A percentile compares a stretch with the other conserved stretches of the same genome.
These are phyloP conservation scores for Piscicola geometra DNA, from an alignment of 2,888 invertebrate species.

Conservation along the genomic window DNA sequence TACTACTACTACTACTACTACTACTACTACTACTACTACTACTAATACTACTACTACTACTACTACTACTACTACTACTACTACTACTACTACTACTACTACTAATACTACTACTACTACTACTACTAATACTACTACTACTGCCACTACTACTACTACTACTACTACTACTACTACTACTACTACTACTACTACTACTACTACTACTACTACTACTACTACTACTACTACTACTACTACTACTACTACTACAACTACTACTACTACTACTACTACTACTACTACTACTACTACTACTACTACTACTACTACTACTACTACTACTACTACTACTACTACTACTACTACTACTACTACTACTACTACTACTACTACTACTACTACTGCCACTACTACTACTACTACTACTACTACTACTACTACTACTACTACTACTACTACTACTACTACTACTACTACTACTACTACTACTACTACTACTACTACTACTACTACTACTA, in stretches of 20 bases:
- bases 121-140: too few relatives aligned
- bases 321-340: conserved; percentile 35
- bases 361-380: conserved; percentile 30
- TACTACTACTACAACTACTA: conserved; percentile 16
- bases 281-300: conserved; percentile 36
- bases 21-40: too few relatives aligned
- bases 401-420: not conserved
- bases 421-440: conserved; percentile 32
- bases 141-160: too few relatives aligned
- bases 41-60: too few relatives aligned
- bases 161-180: too few relatives aligned
- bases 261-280: conserved; percentile 28
- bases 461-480: conserved; percentile 36
- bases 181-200: too few relatives aligned
- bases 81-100: too few relatives aligned
- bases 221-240: conserved; percentile 22
- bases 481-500: conserved; percentile 18
- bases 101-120: too few relatives aligned
- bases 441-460: conserved; percentile 36
- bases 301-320: conserved; percentile 35
- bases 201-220: too few relatives aligned
- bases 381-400: not conserved
- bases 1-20: conserved; percentile 9
- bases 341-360: conserved; percentile 35
- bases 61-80: too few relatives aligned